Conservation (phyloP, 2,113 vertebrate species). For the Chlamydotis undulata region DNA sequence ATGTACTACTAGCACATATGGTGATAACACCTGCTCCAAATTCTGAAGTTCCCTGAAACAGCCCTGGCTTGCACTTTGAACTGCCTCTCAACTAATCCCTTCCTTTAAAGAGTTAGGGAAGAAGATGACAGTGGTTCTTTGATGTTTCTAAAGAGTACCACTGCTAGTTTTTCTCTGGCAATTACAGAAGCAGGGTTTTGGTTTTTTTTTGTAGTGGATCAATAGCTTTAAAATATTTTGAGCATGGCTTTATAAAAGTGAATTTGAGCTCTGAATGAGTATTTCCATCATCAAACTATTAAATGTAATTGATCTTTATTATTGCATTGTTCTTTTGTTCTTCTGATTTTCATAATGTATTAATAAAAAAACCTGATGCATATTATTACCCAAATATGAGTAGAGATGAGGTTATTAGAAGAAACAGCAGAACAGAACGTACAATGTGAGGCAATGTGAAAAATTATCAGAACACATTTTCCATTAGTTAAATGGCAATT, state of each 20-base stretch:
- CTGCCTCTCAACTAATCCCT: slow-evolving; percentile 59
- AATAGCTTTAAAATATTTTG: slow-evolving; percentile 7
- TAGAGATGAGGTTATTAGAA: background rate
- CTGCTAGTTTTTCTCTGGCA: background rate
- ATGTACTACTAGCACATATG: slow-evolving; percentile 52
- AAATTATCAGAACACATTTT: slow-evolving; percentile 9
- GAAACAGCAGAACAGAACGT: background rate
- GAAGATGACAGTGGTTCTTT: slow-evolving; percentile 31
- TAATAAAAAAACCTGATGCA: slow-evolving; percentile 2
- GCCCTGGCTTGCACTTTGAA: slow-evolving; percentile 61
- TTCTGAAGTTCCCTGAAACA: slow-evolving; percentile 49
- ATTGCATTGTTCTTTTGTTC: background rate
- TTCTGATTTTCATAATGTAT: background rate
- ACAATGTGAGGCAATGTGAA: background rate
- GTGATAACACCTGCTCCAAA: slow-evolving; percentile 63
- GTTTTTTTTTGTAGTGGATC: background rate
- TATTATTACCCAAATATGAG: background rate
- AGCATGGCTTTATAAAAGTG: background rate
- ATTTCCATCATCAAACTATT: slow-evolving; percentile 13
- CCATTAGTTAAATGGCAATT: slow-evolving; percentile 19
- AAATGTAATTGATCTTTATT: slow-evolving; percentile 10
- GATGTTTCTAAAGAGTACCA: slow-evolving; percentile 57
- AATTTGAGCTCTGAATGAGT: background rate
- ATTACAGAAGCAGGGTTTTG: background rate
- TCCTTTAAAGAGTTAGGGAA: slow-evolving; percentile 47